phyloP scores from a whole-genome alignment of 2,113 vertebrate species.

The Pseudolaguvia tuberculata region DNA sequence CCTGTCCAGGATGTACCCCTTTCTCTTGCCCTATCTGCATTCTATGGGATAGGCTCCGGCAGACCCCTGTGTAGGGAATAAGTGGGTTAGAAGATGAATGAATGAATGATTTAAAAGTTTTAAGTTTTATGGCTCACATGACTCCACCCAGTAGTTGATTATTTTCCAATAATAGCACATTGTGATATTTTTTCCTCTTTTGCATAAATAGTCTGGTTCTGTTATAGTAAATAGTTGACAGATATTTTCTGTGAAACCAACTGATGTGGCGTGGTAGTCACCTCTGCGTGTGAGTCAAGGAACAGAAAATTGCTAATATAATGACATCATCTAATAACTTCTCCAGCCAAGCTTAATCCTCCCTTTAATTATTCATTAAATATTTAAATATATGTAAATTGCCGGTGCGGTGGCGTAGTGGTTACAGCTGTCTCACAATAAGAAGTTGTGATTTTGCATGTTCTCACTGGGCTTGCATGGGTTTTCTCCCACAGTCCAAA shows the following conservation, averaged over 20 bases:
- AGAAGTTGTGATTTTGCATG: no score
- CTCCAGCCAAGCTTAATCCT: not conserved
- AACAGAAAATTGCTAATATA: not conserved
- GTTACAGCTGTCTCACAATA: no score
- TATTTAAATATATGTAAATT: no score
- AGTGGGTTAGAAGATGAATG: no score
- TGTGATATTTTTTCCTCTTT: not conserved
- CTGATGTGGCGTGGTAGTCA: not conserved
- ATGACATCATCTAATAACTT: not conserved
- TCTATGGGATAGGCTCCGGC: no score
- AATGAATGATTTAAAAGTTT: not conserved
- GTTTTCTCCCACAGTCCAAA: no score
- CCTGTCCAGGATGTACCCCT: no score
- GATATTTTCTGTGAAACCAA: not conserved
- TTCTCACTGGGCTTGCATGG: no score
- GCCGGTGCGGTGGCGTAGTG: no score
- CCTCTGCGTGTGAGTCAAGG: slow-evolving; percentile 7
- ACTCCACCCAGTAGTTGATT: not conserved
- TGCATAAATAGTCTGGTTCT: not conserved
- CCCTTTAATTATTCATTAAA: not conserved
- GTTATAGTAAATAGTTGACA: not conserved
- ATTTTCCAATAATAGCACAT: not conserved
- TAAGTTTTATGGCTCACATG: not conserved
- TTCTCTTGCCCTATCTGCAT: no score
- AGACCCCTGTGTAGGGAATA: no score